A percentile compares a stretch with the other conserved stretches of the same genome.
phyloP scores from a whole-genome alignment of 1,140 invertebrate species.

The Glossosoma conforme region DNA sequence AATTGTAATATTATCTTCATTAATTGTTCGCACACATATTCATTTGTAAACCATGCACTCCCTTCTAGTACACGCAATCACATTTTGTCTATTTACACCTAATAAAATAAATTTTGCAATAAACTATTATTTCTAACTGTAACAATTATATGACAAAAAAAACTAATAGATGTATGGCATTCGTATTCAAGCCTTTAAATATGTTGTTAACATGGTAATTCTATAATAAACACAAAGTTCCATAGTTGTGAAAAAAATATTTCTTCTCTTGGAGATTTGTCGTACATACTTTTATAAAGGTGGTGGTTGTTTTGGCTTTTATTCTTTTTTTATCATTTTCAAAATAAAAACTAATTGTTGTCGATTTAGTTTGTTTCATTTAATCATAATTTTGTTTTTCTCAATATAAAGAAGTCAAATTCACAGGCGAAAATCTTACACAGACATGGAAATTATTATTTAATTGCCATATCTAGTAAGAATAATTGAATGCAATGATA shows the following conservation, averaged over 20 bases:
- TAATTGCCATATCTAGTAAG: too few species aligned
- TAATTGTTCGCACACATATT: slow-evolving; percentile 10
- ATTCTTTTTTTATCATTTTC: neutral
- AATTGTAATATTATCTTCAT: slow-evolving; percentile 18
- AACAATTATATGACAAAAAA: slow-evolving; percentile 22
- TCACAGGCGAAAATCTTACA: too few species aligned
- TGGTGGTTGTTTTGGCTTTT: neutral
- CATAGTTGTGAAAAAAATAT: too few species aligned
- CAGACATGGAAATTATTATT: too few species aligned
- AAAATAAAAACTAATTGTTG: too few species aligned
- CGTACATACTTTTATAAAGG: neutral
- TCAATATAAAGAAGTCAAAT: too few species aligned
- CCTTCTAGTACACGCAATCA: slow-evolving; percentile 10
- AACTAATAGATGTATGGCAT: slow-evolving; percentile 28
- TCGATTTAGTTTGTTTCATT: too few species aligned
- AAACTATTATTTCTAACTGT: slow-evolving; percentile 15
- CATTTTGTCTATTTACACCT: slow-evolving; percentile 28
- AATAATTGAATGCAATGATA: too few species aligned
- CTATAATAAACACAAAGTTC: too few species aligned
- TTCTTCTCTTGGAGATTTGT: neutral
- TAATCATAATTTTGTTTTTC: too few species aligned
- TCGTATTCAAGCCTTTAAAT: slow-evolving; percentile 20
- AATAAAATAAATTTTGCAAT: slow-evolving; percentile 26
- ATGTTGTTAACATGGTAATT: too few species aligned
- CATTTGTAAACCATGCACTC: slow-evolving; percentile 13